Base-by-base conservation (phyloP, 2,797 vertebrate genomes). In the Pempheris klunzingeri region DNA sequence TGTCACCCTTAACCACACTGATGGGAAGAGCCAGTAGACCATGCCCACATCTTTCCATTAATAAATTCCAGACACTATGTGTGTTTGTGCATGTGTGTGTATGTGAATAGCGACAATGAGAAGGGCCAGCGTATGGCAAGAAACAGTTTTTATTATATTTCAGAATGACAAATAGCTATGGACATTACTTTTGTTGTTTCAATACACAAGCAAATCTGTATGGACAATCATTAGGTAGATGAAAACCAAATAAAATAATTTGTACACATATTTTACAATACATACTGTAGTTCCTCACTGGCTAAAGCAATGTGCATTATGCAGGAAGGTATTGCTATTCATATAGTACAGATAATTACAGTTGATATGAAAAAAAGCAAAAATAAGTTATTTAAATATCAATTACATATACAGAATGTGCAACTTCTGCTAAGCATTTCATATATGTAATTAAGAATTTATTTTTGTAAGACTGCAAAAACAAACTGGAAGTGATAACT, bases 341-440 rank as follows among this genome's bases (percentile, higher is more conserved):
- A 95, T 98, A 99, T 98, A 95, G 95, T 98, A 98, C 97, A 99
- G 96, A 96, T 98, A 97, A 97, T 99, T 99, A 98, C 97, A 99
- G 95, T 95, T 94, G 94, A 96, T 96, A 95, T 95, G 95, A 95
- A 96, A 95, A 96, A 94, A 96, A 96, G 91, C 92, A 95, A 96
- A 97, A 98, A 99, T 99, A 99, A 99, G 96, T 99, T 99, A 99
- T 97, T 99, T 98, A 99, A 99, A 99, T 98, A 99, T 97, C 93
- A 97, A 97, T 98, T 97, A 98, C 97, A 98, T 97, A 98, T 97
- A 98, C 95, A 98, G 96, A 99, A 98, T 97, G 97, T 99, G 97
- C 96, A 98, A 97, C 93, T 87, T 93, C 78, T 96, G 96, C 96
- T 94, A 96, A 96, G 95, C 96, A 96, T 97, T 97, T 97, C 90